These are phyloP conservation scores for Drosophila hamatofila DNA, from an alignment of 2,888 invertebrate genomes.

Conservation along the genomic window DNA sequence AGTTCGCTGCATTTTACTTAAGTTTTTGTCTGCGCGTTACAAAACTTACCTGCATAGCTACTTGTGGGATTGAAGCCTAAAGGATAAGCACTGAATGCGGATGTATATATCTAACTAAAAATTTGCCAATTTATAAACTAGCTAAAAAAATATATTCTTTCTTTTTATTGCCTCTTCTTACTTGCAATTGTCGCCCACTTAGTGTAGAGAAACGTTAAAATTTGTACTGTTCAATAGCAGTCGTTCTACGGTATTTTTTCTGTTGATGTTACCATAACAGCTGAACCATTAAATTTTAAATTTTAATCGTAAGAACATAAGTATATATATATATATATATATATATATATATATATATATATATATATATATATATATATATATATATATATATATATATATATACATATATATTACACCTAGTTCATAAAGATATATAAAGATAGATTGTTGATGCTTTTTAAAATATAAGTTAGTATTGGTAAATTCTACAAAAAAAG, in stretches of 20 bases:
- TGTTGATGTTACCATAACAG: conserved; percentile 5
- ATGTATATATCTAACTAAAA: conserved; percentile 52
- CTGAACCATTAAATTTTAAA: conserved; percentile 13
- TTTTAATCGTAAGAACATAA: not conserved
- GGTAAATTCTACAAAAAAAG: not conserved
- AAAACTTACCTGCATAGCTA: conserved; percentile 56
- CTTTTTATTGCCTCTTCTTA: conserved; percentile 27
- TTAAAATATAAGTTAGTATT: too few species aligned
- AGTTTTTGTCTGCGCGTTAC: not conserved
- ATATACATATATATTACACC: too few species aligned
- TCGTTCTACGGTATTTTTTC: conserved; percentile 26
- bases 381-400: not conserved
- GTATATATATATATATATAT: not conserved
- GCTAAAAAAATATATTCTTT: conserved; percentile 43
- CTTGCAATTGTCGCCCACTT: conserved; percentile 31
- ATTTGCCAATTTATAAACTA: conserved; percentile 58
- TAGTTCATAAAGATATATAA: not conserved
- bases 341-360: not conserved
- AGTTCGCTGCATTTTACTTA: conserved; percentile 6
- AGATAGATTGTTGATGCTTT: not conserved
- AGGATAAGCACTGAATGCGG: conserved; percentile 46
- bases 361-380: not conserved
- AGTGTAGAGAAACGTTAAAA: conserved; percentile 37
- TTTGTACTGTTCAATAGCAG: not conserved
- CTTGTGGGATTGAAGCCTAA: conserved; percentile 26